phyloP scores from a whole-genome alignment of 2,113 vertebrate species.

The Petroica traversi region DNA sequence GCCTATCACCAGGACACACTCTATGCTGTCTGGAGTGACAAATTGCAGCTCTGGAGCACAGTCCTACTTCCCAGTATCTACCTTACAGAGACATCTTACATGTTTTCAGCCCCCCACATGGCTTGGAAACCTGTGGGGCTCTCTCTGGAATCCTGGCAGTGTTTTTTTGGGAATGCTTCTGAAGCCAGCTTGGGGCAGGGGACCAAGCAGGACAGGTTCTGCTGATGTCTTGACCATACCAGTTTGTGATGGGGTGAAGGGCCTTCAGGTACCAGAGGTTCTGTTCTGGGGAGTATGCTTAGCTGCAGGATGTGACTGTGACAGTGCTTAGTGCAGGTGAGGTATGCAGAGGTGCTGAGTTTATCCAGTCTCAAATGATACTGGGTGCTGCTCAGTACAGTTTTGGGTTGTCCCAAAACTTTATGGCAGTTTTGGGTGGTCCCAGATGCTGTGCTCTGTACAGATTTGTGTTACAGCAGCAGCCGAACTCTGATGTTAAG shows the following conservation, averaged over 20 bases:
- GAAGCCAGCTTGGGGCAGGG: neutral
- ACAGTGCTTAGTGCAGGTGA: neutral
- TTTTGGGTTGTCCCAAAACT: too few species aligned
- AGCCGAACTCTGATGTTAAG: neutral
- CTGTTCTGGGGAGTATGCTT: accelerated
- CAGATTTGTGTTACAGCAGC: neutral
- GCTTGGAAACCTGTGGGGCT: neutral
- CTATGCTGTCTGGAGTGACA: neutral
- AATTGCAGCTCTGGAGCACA: neutral
- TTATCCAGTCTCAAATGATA: neutral
- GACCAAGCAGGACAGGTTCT: neutral
- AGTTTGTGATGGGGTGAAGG: neutral
- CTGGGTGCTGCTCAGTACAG: neutral
- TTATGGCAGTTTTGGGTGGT: too few species aligned
- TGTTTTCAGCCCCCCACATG: neutral
- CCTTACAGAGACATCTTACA: neutral
- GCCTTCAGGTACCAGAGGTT: neutral
- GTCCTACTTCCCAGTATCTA: neutral
- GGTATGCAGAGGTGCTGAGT: neutral
- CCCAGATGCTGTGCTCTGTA: neutral
- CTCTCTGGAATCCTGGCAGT: neutral
- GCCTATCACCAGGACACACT: neutral
- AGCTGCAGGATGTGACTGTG: neutral
- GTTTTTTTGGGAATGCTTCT: neutral
- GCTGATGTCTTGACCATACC: neutral